These are phyloP conservation scores for Engraulis encrasicolus DNA, from an alignment of 2,113 vertebrate genomes.

Conservation along the genomic window DNA sequence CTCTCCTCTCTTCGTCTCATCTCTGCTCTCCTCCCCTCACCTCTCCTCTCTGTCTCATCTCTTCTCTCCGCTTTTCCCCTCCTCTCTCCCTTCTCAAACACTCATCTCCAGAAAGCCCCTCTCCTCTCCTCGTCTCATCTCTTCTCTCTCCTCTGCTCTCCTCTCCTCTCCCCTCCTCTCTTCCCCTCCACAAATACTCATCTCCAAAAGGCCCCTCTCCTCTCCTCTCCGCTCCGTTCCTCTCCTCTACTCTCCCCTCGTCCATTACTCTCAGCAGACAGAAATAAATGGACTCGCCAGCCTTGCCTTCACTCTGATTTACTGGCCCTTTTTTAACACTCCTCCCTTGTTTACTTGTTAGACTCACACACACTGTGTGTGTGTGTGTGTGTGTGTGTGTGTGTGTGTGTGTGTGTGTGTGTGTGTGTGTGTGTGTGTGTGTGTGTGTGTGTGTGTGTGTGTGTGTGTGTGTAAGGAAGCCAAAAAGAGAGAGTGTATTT, in stretches of 20 bases:
- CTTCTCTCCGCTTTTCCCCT: conserved; percentile 53
- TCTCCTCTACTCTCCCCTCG: conserved; percentile 29
- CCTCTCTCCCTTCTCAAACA: conserved; percentile 45
- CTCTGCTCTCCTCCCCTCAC: conserved; percentile 27
- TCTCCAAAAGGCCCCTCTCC: conserved; percentile 34
- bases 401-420: background rate
- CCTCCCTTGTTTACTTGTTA: conserved; percentile 56
- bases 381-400: background rate
- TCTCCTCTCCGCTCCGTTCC: conserved; percentile 23
- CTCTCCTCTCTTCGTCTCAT: conserved; percentile 1
- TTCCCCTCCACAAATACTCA: conserved; percentile 31
- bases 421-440: background rate
- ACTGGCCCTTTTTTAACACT: conserved; percentile 46
- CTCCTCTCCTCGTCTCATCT: too few relatives aligned
- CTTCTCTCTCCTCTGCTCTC: conserved; percentile 25
- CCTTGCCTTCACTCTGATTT: conserved; percentile 57
- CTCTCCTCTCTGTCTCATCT: conserved; percentile 37
- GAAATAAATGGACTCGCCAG: conserved; percentile 69
- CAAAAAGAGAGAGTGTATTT: background rate
- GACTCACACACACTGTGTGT: conserved; percentile 1
- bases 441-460: too few relatives aligned
- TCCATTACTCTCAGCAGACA: conserved; percentile 61
- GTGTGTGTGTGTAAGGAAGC: too few relatives aligned
- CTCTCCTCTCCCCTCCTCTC: conserved; percentile 39
- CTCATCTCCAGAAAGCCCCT: conserved; percentile 40